Evolutionary conservation across 2,797 vertebrate genomes (phyloP).

Genomic region (Rhynchonycteris naso): DNA sequence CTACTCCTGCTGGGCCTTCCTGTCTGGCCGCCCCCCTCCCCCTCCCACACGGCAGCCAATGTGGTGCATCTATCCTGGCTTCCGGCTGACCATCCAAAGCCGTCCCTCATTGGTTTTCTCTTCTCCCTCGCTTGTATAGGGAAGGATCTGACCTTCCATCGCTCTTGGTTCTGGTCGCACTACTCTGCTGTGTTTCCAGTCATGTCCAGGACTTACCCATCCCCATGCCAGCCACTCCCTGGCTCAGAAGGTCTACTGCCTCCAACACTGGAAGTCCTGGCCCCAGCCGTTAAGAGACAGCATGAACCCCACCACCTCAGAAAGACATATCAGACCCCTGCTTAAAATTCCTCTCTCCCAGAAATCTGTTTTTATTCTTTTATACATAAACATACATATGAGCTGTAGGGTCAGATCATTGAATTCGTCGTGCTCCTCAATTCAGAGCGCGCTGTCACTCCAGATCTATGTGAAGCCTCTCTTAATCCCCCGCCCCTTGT

Average conservation of each 20-base stretch:
- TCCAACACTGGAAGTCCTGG: neutral
- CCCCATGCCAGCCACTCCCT: neutral
- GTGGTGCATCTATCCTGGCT: neutral
- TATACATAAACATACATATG: neutral
- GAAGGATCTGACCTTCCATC: neutral
- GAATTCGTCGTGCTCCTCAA: neutral
- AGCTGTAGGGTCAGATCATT: neutral
- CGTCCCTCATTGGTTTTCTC: neutral
- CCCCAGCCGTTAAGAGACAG: neutral
- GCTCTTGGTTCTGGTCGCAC: neutral
- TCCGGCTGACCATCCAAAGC: neutral
- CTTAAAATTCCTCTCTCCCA: neutral
- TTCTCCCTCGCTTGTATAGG: neutral
- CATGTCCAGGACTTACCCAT: rapidly evolving
- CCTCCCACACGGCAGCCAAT: rapidly evolving
- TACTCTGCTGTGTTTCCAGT: neutral
- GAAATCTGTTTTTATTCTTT: neutral
- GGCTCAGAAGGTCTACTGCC: neutral
- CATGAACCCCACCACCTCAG: neutral
- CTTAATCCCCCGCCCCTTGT: neutral
- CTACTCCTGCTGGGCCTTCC: neutral
- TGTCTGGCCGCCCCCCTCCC: neutral
- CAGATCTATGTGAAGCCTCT: neutral
- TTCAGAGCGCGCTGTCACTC: neutral
- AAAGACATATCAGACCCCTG: neutral